These are phyloP conservation scores for Pluvianellus socialis DNA, from an alignment of 2,113 vertebrate genomes.

Conservation along the genomic window DNA sequence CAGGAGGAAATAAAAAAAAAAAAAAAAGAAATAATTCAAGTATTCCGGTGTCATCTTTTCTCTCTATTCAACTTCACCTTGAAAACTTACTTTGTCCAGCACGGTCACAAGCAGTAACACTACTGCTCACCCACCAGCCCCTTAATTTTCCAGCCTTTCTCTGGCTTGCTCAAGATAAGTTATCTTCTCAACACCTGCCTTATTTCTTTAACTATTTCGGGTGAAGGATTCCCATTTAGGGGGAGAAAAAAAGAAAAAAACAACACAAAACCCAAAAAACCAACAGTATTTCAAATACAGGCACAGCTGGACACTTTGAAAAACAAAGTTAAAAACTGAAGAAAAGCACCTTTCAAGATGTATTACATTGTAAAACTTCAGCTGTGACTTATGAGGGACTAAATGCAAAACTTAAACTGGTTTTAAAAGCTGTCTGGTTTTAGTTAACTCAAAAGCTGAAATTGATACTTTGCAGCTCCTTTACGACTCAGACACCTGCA, in stretches of 20 bases:
- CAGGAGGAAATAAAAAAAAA: not conserved
- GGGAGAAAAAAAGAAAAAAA: not conserved
- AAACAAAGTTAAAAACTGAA: not conserved
- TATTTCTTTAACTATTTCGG: not conserved
- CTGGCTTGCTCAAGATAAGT: not conserved
- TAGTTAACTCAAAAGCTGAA: not conserved
- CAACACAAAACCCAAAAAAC: too few species aligned
- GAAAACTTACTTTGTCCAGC: not conserved
- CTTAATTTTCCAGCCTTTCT: not conserved
- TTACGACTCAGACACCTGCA: not conserved
- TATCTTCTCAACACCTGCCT: conserved; percentile 25
- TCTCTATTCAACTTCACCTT: not conserved
- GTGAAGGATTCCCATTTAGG: not conserved
- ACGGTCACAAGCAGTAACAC: not conserved
- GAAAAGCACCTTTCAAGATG: not conserved
- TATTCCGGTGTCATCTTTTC: not conserved
- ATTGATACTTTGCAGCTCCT: not conserved
- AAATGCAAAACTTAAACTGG: not conserved
- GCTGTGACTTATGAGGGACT: not conserved
- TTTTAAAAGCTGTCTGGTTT: not conserved
- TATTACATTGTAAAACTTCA: not conserved
- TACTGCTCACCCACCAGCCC: not conserved
- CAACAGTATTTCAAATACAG: not conserved
- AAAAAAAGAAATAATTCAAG: not conserved
- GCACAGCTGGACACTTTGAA: not conserved